Conservation (phyloP, 2,888 invertebrate genomes). For the Argyresthia albistria region DNA sequence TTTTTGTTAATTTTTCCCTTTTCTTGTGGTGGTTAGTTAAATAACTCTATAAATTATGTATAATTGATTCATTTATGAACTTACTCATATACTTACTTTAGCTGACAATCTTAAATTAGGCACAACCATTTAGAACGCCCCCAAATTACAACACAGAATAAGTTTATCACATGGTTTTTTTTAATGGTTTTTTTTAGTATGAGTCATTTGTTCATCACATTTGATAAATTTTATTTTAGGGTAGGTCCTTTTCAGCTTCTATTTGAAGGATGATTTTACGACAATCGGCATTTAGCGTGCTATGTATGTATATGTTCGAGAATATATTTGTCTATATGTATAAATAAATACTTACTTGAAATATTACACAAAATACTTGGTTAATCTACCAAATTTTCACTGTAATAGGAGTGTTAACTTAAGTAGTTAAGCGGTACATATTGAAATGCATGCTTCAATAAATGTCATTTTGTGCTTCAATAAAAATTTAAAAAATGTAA, state of each 20-base stretch:
- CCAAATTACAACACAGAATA: too few species aligned
- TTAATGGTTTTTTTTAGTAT: too few species aligned
- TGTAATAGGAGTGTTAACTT: neutral
- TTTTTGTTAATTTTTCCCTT: constrained; percentile 11
- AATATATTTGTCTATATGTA: constrained; percentile 11
- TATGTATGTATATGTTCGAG: constrained; percentile 7
- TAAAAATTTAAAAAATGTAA: constrained; percentile 42
- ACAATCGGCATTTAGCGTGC: too few species aligned
- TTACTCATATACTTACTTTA: constrained; percentile 5
- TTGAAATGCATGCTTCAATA: constrained; percentile 36
- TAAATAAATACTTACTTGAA: neutral
- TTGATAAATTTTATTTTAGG: too few species aligned
- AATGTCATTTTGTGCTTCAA: constrained; percentile 64
- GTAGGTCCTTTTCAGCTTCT: too few species aligned
- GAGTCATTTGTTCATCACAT: too few species aligned
- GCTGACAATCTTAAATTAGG: too few species aligned
- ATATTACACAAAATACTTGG: neutral
- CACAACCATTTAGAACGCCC: too few species aligned
- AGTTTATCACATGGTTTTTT: too few species aligned
- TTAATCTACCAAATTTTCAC: constrained; percentile 1
- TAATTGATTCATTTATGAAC: neutral
- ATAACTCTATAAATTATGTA: neutral
- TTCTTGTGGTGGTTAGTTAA: constrained; percentile 11
- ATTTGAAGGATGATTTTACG: too few species aligned
- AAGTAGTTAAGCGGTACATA: neutral